phyloP scores from a whole-genome alignment of 2,797 vertebrate species.

The Darevskia mixta region DNA sequence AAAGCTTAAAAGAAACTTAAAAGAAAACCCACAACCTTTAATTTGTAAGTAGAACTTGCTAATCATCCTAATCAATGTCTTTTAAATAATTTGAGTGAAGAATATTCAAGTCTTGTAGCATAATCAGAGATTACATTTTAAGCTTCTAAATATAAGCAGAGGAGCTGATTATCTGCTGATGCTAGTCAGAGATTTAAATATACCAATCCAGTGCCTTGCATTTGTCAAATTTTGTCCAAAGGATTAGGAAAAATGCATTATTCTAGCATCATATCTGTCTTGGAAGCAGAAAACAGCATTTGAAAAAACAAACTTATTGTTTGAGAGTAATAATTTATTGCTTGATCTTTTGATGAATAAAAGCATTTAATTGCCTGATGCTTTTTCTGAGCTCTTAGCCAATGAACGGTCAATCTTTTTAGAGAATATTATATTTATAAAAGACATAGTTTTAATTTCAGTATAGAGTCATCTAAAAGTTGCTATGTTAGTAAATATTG shows the following conservation, averaged over 20 bases:
- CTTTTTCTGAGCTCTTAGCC: not conserved
- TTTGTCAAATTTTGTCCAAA: slow-evolving; percentile 16
- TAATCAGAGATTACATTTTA: slow-evolving; percentile 39
- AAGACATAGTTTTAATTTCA: no score
- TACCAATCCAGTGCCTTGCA: slow-evolving; percentile 12
- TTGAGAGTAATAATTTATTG: slow-evolving; percentile 7
- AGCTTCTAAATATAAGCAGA: slow-evolving; percentile 34
- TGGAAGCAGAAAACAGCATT: not conserved
- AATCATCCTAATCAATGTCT: slow-evolving; percentile 27
- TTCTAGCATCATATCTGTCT: not conserved
- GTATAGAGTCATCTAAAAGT: no score
- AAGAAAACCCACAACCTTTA: not conserved
- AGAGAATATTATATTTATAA: no score
- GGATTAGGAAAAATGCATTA: not conserved
- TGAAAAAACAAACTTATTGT: not conserved
- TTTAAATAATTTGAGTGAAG: slow-evolving; percentile 33
- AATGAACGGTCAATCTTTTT: not conserved
- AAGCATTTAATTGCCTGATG: not conserved
- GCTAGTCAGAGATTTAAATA: slow-evolving; percentile 37
- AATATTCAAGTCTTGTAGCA: slow-evolving; percentile 50
- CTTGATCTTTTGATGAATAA: slow-evolving; percentile 5
- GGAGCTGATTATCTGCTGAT: slow-evolving; percentile 46
- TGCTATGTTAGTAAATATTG: no score
- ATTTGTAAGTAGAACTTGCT: not conserved
- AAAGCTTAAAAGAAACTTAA: not conserved